These are phyloP conservation scores for Tiaroga cobitis DNA, from an alignment of 2,797 vertebrate genomes.

Conservation along the genomic window DNA sequence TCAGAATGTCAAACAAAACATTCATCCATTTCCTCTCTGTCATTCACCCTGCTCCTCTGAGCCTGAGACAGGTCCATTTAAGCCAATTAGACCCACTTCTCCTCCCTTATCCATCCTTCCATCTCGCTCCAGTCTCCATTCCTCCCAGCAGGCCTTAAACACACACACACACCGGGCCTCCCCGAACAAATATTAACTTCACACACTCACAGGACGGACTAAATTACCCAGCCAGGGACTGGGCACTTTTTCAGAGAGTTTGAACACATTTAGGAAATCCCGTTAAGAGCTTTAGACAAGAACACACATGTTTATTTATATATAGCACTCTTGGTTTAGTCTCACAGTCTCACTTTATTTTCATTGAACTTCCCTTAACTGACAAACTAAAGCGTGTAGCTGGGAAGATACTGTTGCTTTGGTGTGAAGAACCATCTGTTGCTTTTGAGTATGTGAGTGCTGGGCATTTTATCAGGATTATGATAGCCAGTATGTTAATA, in stretches of 20 bases:
- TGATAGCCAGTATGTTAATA: slow-evolving; percentile 10
- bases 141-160: slow-evolving; percentile 77
- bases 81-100: slow-evolving; percentile 75
- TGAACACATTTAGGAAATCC: slow-evolving; percentile 74
- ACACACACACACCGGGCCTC: slow-evolving; percentile 70
- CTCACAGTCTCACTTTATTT: slow-evolving; percentile 27
- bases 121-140: slow-evolving; percentile 58
- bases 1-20: slow-evolving; percentile 64
- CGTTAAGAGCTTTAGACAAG: slow-evolving; percentile 69
- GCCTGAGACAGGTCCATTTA: slow-evolving; percentile 68
- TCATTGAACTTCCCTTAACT: slow-evolving; percentile 19
- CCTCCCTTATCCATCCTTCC: slow-evolving; percentile 67
- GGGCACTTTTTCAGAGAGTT: slow-evolving; percentile 56
- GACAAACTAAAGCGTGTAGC: neutral
- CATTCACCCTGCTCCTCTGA: slow-evolving; percentile 13
- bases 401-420: neutral
- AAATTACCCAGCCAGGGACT: slow-evolving; percentile 50
- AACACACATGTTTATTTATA: slow-evolving; percentile 32
- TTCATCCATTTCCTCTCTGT: slow-evolving; percentile 60
- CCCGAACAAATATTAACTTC: slow-evolving; percentile 77
- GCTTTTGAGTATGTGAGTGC: neutral
- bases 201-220: slow-evolving; percentile 64
- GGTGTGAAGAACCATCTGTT: slow-evolving; percentile 28
- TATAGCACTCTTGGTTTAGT: slow-evolving; percentile 8
- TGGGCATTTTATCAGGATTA: slow-evolving; percentile 39